Evolutionary conservation across 2,888 invertebrate species (phyloP), one percentile per base, ranked within the genome.

Genomic region (Epinotia demarniana): DNA sequence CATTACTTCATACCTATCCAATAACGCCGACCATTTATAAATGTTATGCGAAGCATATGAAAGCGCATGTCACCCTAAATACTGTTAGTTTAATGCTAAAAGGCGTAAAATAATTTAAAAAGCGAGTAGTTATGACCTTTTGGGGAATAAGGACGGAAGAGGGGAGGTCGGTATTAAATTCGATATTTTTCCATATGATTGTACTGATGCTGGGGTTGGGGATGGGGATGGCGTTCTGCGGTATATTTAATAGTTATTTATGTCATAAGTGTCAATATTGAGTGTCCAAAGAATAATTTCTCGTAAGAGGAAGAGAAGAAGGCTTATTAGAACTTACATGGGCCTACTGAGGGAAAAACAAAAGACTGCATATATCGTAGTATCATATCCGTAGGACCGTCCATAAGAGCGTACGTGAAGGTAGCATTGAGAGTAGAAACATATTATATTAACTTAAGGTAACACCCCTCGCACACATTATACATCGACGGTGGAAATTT

Each of bases 121-220:
- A 46, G 16, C 11, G 13, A 0, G 5, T 23, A 12, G 8, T 46
- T 69, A 60, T n/a, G 43, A 46, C 69, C 46, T 69, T 69, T 69
- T 8, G 23, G 4, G 12, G 3, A 23, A 19, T 33, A 9, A 60
- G 19, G 23, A 23, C 23, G 57, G 58, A 58, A 46, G 23, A 68
- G 69, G 69, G 69, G 69, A 60, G 69, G 72, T 63, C 64, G 72
- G 63, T 63, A 72, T 63, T 72, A 63, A 72, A 72, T 72, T 72
- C 55, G 72, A 72, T 72, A 72, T 72, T 72, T 64, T 71, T 71
- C 71, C 71, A 61, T 63, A 63, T 63, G 71, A 71, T 53, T 71
- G 71, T 69, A 46, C 58, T 23, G 69, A 69, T 58, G 69, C 69
- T 69, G 69, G 69, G 69, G 69, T 46, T 23, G 69, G 69, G 23